Percentiles rank a stretch among this genome's conserved stretches.
These are phyloP conservation scores for Heterotis niloticus DNA, from an alignment of 2,113 vertebrate genomes.

Conservation along the genomic window DNA sequence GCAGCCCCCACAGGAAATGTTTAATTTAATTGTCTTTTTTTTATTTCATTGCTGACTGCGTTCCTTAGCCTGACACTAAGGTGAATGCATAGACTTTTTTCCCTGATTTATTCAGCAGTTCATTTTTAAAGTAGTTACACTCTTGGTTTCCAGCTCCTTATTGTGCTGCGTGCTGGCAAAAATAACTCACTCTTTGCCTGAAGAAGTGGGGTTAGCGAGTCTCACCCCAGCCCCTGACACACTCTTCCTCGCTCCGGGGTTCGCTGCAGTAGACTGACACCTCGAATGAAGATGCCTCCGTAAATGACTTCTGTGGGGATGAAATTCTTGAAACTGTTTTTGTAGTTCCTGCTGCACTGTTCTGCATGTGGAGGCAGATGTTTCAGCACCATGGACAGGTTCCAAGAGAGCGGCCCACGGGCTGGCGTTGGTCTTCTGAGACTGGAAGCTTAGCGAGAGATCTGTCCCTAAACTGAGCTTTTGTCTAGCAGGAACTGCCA, in stretches of 20 bases:
- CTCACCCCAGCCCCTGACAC: neutral
- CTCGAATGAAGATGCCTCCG: too few relatives aligned
- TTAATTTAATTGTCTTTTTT: too few relatives aligned
- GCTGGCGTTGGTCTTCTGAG: neutral
- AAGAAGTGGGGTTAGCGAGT: too few relatives aligned
- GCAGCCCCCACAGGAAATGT: too few relatives aligned
- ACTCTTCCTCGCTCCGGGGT: neutral
- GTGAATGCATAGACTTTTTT: too few relatives aligned
- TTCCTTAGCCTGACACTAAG: too few relatives aligned
- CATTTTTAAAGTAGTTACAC: neutral
- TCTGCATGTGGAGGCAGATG: neutral
- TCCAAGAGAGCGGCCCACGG: neutral
- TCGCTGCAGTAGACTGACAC: too few relatives aligned
- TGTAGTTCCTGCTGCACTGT: too few relatives aligned
- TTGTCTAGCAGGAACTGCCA: neutral
- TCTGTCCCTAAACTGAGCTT: neutral
- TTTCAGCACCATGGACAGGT: conserved; percentile 23
- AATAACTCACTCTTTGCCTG: neutral
- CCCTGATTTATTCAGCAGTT: too few relatives aligned
- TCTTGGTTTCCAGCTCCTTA: neutral
- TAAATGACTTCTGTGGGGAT: too few relatives aligned
- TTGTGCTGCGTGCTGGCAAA: neutral
- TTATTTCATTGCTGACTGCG: too few relatives aligned
- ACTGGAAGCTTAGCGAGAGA: neutral
- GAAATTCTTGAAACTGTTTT: too few relatives aligned